Conservation (phyloP, 2,888 invertebrate species). For the Protonemura montana region DNA sequence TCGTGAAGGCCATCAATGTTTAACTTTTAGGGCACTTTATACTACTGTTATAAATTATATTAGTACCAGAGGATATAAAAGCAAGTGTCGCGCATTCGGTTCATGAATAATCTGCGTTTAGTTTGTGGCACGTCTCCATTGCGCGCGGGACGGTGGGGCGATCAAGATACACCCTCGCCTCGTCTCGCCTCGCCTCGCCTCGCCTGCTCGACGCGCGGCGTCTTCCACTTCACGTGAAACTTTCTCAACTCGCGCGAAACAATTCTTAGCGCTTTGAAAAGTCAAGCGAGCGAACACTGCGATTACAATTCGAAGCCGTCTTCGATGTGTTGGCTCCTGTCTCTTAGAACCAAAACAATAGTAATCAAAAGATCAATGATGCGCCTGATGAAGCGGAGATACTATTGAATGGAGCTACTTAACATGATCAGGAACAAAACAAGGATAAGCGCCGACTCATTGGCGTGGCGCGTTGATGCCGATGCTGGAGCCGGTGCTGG, state of each 20-base stretch:
- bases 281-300: conserved; percentile 12
- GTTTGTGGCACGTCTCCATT: conserved; percentile 4
- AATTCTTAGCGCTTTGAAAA: neutral
- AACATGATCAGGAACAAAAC: conserved; percentile 23
- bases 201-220: neutral
- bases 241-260: neutral
- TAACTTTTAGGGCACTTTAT: conserved; percentile 12
- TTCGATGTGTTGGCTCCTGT: conserved; percentile 27
- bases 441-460: conserved; percentile 15
- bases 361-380: conserved; percentile 23
- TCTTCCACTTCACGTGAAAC: neutral
- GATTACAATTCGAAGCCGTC: conserved; percentile 1
- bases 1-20: neutral
- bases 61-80: neutral
- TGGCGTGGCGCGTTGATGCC: neutral
- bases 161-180: neutral
- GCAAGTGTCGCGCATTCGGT: neutral
- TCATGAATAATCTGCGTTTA: conserved; percentile 3
- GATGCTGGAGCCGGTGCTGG: neutral
- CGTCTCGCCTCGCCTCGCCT: neutral
- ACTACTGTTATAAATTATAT: conserved; percentile 12
- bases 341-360: conserved; percentile 25
- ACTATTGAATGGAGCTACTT: conserved; percentile 37
- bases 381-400: conserved; percentile 20
- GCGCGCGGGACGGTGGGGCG: neutral